A percentile compares a stretch with the other conserved stretches of the same genome.
phyloP scores from a whole-genome alignment of 1,140 invertebrate genomes.

The Bombus picipes region DNA sequence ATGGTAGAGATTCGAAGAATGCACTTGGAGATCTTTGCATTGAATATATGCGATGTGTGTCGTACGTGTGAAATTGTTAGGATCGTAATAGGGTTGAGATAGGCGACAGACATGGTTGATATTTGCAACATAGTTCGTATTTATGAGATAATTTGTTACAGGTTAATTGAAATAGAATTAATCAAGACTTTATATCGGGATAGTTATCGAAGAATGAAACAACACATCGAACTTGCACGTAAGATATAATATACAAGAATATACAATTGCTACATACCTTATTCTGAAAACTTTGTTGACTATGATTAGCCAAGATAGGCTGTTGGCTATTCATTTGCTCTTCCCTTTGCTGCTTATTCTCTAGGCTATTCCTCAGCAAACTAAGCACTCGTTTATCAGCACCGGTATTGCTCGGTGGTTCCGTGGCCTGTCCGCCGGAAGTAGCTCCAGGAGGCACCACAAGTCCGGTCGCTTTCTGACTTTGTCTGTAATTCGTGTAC shows the following conservation, averaged over 20 bases:
- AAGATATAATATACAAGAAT: background rate
- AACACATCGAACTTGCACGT: background rate
- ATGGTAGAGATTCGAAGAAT: too few species aligned
- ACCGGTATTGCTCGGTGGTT: conserved; percentile 78
- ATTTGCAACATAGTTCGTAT: background rate
- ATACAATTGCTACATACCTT: conserved; percentile 65
- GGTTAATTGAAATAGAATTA: background rate
- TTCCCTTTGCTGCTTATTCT: conserved; percentile 86
- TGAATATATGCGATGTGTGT: too few species aligned
- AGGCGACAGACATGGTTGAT: too few species aligned
- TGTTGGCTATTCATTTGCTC: conserved; percentile 79
- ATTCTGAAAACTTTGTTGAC: conserved; percentile 78
- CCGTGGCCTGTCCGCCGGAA: conserved; percentile 46
- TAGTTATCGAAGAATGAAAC: background rate
- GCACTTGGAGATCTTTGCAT: too few species aligned
- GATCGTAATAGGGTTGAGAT: too few species aligned
- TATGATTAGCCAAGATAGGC: conserved; percentile 75
- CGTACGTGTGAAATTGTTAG: too few species aligned
- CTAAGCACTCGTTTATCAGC: conserved; percentile 87
- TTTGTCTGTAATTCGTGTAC: conserved; percentile 69
- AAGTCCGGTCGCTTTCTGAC: conserved; percentile 40
- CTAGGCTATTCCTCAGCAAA: conserved; percentile 87
- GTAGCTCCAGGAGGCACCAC: background rate
- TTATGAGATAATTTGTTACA: background rate
- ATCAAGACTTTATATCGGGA: background rate